Evolutionary conservation across 2,113 vertebrate genomes (phyloP).

Genomic region (Nycticryphes semicollaris): DNA sequence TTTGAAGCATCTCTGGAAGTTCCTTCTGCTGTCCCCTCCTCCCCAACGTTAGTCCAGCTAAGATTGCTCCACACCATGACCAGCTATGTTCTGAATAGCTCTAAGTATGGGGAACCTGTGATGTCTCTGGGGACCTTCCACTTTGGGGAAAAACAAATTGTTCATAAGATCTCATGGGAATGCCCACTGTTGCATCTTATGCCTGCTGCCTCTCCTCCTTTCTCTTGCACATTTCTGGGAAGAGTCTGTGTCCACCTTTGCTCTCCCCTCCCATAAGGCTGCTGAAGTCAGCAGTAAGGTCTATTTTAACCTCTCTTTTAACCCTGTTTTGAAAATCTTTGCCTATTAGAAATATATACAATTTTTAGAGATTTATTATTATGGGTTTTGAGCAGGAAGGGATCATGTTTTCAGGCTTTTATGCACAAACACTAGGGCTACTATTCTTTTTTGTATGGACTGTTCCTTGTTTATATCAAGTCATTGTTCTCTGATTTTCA

Average conservation of each 20-base stretch:
- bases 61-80: neutral
- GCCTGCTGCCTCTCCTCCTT: neutral
- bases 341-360: neutral
- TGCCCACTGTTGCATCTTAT: neutral
- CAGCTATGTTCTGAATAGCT: neutral
- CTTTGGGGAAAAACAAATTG: neutral
- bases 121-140: neutral
- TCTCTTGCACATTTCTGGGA: neutral
- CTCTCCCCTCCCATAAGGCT: neutral
- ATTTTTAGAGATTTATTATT: neutral
- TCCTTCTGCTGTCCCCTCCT: neutral
- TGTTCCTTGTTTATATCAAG: neutral
- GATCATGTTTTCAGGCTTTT: neutral
- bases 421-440: neutral
- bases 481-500: neutral
- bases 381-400: neutral
- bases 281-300: neutral
- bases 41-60: neutral
- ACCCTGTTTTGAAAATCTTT: neutral
- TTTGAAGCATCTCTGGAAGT: neutral
- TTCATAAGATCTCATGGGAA: neutral
- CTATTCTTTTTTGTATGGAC: neutral
- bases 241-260: neutral
- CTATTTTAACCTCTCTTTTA: neutral
- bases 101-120: fast-evolving